Base-by-base conservation (phyloP, 2,797 vertebrate genomes). In the Chloroceryle inda region DNA sequence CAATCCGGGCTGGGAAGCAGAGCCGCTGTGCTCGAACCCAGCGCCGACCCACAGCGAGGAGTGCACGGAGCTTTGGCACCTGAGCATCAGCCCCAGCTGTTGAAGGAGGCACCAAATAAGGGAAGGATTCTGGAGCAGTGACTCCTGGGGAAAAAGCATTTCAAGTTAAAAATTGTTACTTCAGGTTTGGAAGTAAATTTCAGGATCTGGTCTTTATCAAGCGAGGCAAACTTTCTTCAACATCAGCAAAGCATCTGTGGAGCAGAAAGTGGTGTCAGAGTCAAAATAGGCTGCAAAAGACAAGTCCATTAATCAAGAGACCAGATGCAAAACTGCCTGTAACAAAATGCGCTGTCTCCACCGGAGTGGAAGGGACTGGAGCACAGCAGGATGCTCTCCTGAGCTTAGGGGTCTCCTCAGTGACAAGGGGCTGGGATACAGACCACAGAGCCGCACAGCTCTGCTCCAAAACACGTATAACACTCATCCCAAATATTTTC, bases 201-300 rank as follows among this genome's bases (percentile, higher is more conserved):
- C 95, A 96, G 98, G 98, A 97, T 98, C 98, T 98, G 98, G 92
- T 98, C 98, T 98, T 98, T 98, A 98, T 98, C 98, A 98, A 98
- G 95, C 23, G 42, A 97, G 66, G 97, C 97, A 97, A 97, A 97
- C 95, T 96, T 97, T 97, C 97, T 96, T 96, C 96, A 88, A 94
- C 87, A 95, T 97, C 97, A 97, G 96, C 94, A 95, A 97, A 89
- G 96, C 96, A 96, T 94, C 96, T 96, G 96, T 47, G 78, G 92
- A 97, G 94, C 97, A 86, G 97, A 96, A 87, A 94, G 94, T 55
- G 40, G 79, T 76, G 89, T 94, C 86, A 92, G 87, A 96, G 93
- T 92, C 95, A 92, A 97, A 97, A 94, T 89, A 96, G 96, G 94
- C 95, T 91, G 90, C 72, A 94, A 80, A 88, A 97, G 96, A 91